Evolutionary conservation across 2,797 vertebrate genomes (phyloP).

Genomic region (Pygocentrus nattereri): DNA sequence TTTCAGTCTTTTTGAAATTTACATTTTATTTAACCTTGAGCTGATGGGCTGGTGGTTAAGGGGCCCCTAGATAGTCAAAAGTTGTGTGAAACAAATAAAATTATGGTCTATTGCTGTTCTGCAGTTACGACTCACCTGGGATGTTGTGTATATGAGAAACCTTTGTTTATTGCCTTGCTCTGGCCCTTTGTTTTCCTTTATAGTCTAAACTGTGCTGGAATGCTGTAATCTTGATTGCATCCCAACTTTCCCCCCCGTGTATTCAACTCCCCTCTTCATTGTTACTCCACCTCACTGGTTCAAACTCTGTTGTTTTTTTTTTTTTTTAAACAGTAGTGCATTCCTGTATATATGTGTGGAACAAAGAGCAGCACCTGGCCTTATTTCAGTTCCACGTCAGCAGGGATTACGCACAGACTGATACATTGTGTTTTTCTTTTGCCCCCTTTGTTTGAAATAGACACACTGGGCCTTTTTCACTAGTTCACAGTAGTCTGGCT

Average conservation of each 20-base stretch:
- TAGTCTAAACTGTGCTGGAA: constrained; percentile 3
- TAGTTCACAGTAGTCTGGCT: constrained; percentile 62
- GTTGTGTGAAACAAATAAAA: not conserved
- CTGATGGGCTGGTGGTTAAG: not conserved
- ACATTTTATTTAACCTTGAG: too few relatives aligned
- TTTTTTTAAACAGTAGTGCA: constrained; percentile 26
- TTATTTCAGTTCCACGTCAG: constrained; percentile 50
- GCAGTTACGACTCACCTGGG: not conserved
- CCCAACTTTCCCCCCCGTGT: constrained; percentile 22
- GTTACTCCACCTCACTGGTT: not conserved
- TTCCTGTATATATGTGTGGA: constrained; percentile 2
- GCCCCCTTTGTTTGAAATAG: constrained; percentile 54
- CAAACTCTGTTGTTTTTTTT: constrained; percentile 16
- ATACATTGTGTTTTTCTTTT: constrained; percentile 77
- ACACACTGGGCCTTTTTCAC: constrained; percentile 66
- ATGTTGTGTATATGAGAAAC: constrained; percentile 15
- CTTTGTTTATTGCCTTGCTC: constrained; percentile 9
- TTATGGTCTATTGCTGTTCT: not conserved
- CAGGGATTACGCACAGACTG: constrained; percentile 72
- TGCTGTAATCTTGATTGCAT: constrained; percentile 23
- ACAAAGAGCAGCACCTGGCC: constrained; percentile 44
- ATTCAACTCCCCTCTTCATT: constrained; percentile 11
- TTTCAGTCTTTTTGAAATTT: not conserved
- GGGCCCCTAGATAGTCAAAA: not conserved
- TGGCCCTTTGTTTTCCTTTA: not conserved